Conservation (phyloP, 2,888 invertebrate species). For the Unio pictorum region DNA sequence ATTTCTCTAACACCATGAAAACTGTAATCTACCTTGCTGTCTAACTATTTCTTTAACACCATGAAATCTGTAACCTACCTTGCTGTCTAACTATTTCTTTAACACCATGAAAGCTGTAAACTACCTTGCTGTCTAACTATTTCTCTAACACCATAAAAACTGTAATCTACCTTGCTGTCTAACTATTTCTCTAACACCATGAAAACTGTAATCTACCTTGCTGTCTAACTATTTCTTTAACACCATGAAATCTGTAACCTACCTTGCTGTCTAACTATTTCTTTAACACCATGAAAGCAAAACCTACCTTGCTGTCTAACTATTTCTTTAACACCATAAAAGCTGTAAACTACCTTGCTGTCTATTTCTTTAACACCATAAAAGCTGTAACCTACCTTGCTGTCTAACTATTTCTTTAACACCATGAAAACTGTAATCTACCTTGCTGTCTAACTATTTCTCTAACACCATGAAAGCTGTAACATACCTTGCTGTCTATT, state of each 20-base stretch:
- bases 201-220: slow-evolving; percentile 75
- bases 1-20: not conserved
- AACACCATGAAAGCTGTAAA: slow-evolving; percentile 2
- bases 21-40: slow-evolving; percentile 77
- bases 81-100: too few species aligned
- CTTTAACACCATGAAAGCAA: not conserved
- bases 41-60: slow-evolving; percentile 89
- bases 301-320: slow-evolving; percentile 81
- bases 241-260: slow-evolving; percentile 82
- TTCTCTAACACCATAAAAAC: slow-evolving; percentile 88
- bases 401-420: too few species aligned
- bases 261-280: too few species aligned
- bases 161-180: too few species aligned
- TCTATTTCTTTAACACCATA: too few species aligned
- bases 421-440: slow-evolving; percentile 37
- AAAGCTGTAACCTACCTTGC: too few species aligned
- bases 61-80: slow-evolving; percentile 76
- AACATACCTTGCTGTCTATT: slow-evolving; percentile 77
- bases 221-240: slow-evolving; percentile 85
- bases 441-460: slow-evolving; percentile 88
- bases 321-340: slow-evolving; percentile 92
- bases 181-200: not conserved
- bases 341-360: slow-evolving; percentile 46
- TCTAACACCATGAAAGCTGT: not conserved
- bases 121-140: slow-evolving; percentile 86